Base-by-base conservation (phyloP, 2,113 vertebrate genomes). In the Sitta europaea region DNA sequence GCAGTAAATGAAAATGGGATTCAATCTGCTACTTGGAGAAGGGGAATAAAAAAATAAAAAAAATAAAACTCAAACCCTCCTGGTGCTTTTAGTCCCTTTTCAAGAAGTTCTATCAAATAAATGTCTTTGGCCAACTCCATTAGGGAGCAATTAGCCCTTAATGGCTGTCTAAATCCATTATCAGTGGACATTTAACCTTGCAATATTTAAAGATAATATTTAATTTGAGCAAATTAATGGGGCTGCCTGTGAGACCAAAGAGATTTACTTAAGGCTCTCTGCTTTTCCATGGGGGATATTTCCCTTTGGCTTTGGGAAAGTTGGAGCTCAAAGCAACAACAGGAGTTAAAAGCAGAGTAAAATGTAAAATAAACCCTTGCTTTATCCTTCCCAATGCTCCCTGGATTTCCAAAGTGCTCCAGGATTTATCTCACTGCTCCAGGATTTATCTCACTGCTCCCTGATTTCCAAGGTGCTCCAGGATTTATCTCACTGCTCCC, bases 181-280 rank as follows among this genome's bases (percentile, higher is more conserved):
- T 98, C 98, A 95, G 98, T 98, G 98, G 99, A 98, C 98, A 98
- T 98, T 98, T 99, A 99, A 99, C 99, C 99, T 99, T 98, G 98
- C 98, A 99, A 99, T 99, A 99, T 99, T 99, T 98, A 98, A 99
- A 98, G 98, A 99, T 99, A 98, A 98, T 98, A 98, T 99, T 99
- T 99, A 98, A 99, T 99, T 99, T 98, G 97, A 97, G 97, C 98
- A 98, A 98, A 98, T 98, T 98, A 99, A 99, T 98, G 98, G 98
- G 98, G 97, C 98, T 97, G 97, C 97, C 96, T 97, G 97, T 84
- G 97, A 98, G 98, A 98, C 98, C 98, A 97, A 98, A 97, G 97
- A 98, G 96, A 98, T 98, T 97, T 97, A 95, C 97, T 98, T 95
- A 97, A 97, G 98, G 94, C 95, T 97, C 94, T 97, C 96, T 97